Evolutionary conservation across 2,888 invertebrate genomes (phyloP), one percentile per base, ranked within the genome.

Genomic region (Corythucha ciliata): DNA sequence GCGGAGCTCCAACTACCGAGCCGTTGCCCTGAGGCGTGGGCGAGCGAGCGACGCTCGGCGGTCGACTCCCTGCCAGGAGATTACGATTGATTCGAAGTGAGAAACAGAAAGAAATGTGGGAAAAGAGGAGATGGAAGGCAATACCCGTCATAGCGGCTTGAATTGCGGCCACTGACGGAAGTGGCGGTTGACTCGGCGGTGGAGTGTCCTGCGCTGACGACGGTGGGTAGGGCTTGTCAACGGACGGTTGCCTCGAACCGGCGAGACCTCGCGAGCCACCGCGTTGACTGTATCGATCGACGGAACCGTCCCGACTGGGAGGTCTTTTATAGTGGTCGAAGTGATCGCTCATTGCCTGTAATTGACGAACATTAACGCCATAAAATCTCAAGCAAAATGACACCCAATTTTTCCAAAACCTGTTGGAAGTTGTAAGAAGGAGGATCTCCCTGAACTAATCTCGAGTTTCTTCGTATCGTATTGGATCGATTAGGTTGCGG

Each of bases 241-340:
- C 79, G 14, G 87, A 86, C 26, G 86, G 76, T 65, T 86, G 86
- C 53, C 88, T 75, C 1, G 86, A 86, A 26, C 71, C 68, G 25
- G 51, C 25, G 16, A 45, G 26, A n/a, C n/a, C n/a, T 51, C 51
- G 36, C 25, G 53, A 53, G 20, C 49, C 49, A 20, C 44, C 47
- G 21, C 57, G 34, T n/a, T n/a, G n/a, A 8, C 47, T 49, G 65
- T 83, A 86, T 55, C 84, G 76, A 71, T 89, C 89, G 39, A 87
- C 84, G 61, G 88, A 88, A 55, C 83, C 81, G 67, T 89, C 88
- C 65, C 89, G 75, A 71, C 89, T 89, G 1, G 89, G 88, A 47
- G 90, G 88, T 67, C 87, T 75, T 69, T 89, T 88, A 69, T 94
- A 94, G 67, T 94, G 93, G 69, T 93, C 93, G 67, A 91, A 89